These are phyloP conservation scores for Amphilophus citrinellus DNA, from an alignment of 2,113 vertebrate species.

Conservation along the genomic window DNA sequence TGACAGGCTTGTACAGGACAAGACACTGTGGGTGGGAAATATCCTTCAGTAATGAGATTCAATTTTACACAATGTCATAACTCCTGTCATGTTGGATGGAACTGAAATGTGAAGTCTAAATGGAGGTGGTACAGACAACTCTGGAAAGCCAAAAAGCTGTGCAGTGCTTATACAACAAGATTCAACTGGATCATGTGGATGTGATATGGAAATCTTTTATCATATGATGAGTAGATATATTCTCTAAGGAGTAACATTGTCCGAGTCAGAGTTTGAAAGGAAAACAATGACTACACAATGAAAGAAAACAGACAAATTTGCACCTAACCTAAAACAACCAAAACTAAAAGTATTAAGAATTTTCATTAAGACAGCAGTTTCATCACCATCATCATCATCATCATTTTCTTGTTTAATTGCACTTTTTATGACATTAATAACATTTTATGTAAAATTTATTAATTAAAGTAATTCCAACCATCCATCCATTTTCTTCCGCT, in stretches of 20 bases:
- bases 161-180: background rate
- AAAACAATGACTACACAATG: background rate
- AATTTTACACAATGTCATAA: constrained; percentile 64
- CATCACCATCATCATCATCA: no score
- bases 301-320: background rate
- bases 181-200: background rate
- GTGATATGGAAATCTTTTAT: background rate
- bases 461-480: no score
- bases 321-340: no score
- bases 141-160: background rate
- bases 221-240: background rate
- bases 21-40: constrained; percentile 63
- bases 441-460: no score
- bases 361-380: no score
- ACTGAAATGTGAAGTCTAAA: background rate
- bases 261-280: background rate
- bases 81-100: constrained; percentile 17
- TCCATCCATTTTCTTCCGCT: no score
- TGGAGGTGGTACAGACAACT: background rate
- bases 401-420: no score
- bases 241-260: background rate
- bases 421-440: no score
- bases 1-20: constrained; percentile 58
- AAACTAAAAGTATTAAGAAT: no score
- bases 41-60: constrained; percentile 63